phyloP scores from a whole-genome alignment of 2,888 invertebrate species.

The Cantharis lateralis region DNA sequence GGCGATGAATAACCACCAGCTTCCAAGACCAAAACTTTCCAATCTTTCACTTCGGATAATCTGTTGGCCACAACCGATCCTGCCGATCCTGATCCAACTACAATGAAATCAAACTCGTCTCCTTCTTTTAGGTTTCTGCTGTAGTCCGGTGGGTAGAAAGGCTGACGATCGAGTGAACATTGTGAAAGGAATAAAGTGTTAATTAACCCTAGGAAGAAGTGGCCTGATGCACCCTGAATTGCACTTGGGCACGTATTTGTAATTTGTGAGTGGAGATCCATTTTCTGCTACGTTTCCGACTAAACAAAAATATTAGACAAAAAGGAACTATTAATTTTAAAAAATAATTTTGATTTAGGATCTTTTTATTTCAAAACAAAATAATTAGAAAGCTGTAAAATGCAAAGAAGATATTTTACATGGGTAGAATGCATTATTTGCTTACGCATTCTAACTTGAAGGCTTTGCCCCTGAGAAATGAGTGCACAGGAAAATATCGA shows the following conservation, averaged over 20 bases:
- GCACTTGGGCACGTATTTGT: neutral
- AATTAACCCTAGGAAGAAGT: constrained; percentile 52
- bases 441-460: too few relatives aligned
- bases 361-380: too few relatives aligned
- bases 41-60: constrained; percentile 54
- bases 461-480: too few relatives aligned
- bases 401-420: too few relatives aligned
- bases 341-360: too few relatives aligned
- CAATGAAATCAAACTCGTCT: constrained; percentile 58
- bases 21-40: constrained; percentile 60
- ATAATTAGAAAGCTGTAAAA: too few relatives aligned
- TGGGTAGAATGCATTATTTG: too few relatives aligned
- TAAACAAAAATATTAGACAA: too few relatives aligned
- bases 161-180: neutral
- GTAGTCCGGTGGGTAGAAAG: neutral
- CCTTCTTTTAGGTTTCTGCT: constrained; percentile 27
- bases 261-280: neutral
- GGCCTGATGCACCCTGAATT: neutral
- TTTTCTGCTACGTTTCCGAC: too few relatives aligned
- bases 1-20: constrained; percentile 59
- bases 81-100: constrained; percentile 60
- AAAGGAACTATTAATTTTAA: too few relatives aligned
- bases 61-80: constrained; percentile 61
- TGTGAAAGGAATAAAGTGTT: neutral
- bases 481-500: too few relatives aligned